Conservation (phyloP, 2,113 vertebrate genomes). For the Gulo gulo region DNA sequence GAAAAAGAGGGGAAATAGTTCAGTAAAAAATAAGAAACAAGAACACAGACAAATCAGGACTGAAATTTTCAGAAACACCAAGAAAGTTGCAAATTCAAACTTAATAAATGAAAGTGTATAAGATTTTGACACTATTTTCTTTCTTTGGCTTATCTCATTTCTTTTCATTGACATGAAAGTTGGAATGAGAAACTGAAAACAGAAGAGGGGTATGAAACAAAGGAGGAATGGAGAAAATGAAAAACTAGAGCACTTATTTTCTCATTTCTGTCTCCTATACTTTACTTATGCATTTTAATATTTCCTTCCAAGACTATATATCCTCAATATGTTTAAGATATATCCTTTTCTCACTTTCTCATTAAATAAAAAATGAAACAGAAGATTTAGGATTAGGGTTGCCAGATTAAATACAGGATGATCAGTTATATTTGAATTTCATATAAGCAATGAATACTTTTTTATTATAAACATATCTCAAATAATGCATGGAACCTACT, state of each 20-base stretch:
- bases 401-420: neutral
- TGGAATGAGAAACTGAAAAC: neutral
- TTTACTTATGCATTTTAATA: slow-evolving; percentile 21
- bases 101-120: neutral
- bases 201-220: neutral
- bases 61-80: slow-evolving; percentile 22
- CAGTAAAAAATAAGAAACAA: neutral
- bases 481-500: neutral
- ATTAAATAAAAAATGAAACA: neutral
- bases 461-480: slow-evolving; percentile 3
- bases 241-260: neutral
- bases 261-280: neutral
- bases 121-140: neutral
- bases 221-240: neutral
- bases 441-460: neutral
- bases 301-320: neutral
- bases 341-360: neutral
- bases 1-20: neutral
- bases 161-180: neutral
- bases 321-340: neutral
- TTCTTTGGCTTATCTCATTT: neutral
- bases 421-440: neutral
- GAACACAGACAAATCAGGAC: slow-evolving; percentile 19
- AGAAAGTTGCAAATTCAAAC: neutral
- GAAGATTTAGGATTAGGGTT: slow-evolving; percentile 9